A percentile compares a stretch with the other conserved stretches of the same genome.
These are phyloP conservation scores for Bombycilla garrulus DNA, from an alignment of 2,113 vertebrate species.

Conservation along the genomic window DNA sequence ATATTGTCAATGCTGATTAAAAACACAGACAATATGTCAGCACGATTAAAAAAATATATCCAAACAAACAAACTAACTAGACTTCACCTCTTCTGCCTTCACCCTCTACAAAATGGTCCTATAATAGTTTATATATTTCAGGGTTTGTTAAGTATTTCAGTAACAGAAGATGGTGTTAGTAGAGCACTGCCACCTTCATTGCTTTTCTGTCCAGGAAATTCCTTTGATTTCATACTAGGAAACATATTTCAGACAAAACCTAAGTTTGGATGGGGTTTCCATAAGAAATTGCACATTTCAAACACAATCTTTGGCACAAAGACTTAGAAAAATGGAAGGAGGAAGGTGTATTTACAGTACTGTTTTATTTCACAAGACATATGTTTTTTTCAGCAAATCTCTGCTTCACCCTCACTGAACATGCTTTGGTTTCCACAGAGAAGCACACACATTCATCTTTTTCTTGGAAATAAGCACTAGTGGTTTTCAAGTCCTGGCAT, in stretches of 20 bases:
- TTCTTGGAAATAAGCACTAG: neutral
- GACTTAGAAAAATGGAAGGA: neutral
- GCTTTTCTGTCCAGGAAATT: neutral
- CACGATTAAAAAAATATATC: neutral
- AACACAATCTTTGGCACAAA: neutral
- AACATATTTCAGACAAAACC: neutral
- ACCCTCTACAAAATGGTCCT: neutral
- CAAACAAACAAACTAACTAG: neutral
- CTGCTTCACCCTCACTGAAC: neutral
- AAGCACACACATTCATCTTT: neutral
- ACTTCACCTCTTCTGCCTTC: neutral
- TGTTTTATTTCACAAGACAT: neutral
- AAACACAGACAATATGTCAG: too few species aligned
- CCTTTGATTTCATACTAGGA: neutral
- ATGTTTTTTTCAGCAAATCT: neutral
- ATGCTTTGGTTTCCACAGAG: neutral
- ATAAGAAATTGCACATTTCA: neutral
- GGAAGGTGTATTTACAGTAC: neutral
- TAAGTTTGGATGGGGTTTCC: neutral
- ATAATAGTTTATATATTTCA: neutral
- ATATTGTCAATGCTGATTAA: neutral
- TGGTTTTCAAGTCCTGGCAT: rapidly evolving
- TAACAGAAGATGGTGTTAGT: neutral
- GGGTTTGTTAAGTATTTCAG: neutral
- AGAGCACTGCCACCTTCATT: neutral